These are phyloP conservation scores for Montipora foliosa DNA, from an alignment of 64 coral and sea anemone species.

Conservation along the genomic window DNA sequence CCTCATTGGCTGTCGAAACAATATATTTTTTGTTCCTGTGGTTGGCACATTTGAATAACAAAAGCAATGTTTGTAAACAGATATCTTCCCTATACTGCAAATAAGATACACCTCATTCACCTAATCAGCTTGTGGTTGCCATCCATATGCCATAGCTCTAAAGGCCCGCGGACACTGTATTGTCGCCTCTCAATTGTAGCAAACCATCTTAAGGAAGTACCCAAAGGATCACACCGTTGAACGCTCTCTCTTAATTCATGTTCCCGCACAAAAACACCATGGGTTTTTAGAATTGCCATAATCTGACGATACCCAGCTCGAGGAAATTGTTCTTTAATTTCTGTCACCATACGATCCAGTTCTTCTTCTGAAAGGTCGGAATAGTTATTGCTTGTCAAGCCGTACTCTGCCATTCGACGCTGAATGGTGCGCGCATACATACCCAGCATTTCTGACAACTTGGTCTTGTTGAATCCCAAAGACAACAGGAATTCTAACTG, in stretches of 20 bases:
- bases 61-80: no score
- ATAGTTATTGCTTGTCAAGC: no score
- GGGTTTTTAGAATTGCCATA: conserved; percentile 13
- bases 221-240: conserved; percentile 14
- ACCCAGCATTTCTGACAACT: no score
- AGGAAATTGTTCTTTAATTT: conserved; percentile 18
- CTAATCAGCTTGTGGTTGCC: conserved; percentile 43
- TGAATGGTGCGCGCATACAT: no score
- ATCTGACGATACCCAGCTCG: conserved; percentile 14
- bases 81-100: no score
- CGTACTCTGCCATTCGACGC: no score
- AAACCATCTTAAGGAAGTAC: conserved; percentile 12
- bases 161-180: conserved; percentile 9
- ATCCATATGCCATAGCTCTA: conserved; percentile 41
- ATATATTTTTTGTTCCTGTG: no score
- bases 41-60: no score
- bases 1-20: no score
- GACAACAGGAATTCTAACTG: conserved; percentile 27
- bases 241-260: background rate
- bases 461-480: background rate
- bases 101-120: background rate
- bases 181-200: conserved; percentile 26
- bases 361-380: conserved; percentile 3
- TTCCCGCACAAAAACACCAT: conserved; percentile 23
- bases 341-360: conserved; percentile 22